A percentile compares a stretch with the other conserved stretches of the same genome.
phyloP scores from a whole-genome alignment of 2,888 invertebrate species.

The Himalopsyche japonica region DNA sequence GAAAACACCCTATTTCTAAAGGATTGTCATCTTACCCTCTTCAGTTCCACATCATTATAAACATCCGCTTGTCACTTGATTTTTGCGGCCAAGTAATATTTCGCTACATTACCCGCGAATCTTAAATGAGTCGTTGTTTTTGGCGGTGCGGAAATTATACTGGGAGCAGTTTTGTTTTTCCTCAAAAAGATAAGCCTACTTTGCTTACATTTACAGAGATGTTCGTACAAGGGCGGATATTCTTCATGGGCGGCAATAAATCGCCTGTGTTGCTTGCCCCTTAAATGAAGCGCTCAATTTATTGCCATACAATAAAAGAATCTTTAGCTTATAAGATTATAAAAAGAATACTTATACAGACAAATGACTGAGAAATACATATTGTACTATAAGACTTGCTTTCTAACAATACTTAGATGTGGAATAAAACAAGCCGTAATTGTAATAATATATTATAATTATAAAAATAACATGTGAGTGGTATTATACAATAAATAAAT shows the following conservation, averaged over 20 bases:
- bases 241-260: not conserved
- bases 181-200: not conserved
- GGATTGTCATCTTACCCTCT: not conserved
- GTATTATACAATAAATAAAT: too few species aligned
- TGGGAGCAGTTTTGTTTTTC: not conserved
- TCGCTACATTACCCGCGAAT: not conserved
- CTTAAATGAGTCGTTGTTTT: slow-evolving; percentile 1
- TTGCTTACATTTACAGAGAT: not conserved
- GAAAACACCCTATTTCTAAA: not conserved
- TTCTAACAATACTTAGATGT: too few species aligned
- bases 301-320: not conserved
- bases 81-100: not conserved
- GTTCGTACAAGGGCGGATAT: not conserved
- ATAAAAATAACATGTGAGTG: too few species aligned
- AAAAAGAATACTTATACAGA: not conserved
- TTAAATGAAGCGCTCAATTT: not conserved
- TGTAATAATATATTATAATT: too few species aligned
- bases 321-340: not conserved
- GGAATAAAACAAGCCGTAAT: too few species aligned
- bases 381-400: too few species aligned
- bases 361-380: not conserved
- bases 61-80: not conserved
- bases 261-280: not conserved
- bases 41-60: not conserved
- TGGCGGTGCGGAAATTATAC: not conserved